These are phyloP conservation scores for Pithys albifrons DNA, from an alignment of 2,113 vertebrate species.

Conservation along the genomic window DNA sequence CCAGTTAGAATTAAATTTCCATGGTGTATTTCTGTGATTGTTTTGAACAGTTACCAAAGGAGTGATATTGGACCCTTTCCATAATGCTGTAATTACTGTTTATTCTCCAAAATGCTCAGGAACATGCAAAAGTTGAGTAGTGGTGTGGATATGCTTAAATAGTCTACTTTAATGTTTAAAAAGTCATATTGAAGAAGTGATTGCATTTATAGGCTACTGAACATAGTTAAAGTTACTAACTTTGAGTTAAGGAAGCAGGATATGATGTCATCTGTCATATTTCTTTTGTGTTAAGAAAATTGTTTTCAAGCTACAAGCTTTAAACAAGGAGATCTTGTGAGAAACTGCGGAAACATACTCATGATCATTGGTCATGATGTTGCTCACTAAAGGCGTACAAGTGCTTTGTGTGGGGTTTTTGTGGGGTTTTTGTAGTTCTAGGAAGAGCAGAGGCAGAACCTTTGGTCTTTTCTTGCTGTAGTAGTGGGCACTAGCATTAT, in stretches of 20 bases:
- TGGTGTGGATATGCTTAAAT: not conserved
- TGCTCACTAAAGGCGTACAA: rapidly evolving
- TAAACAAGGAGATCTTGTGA: not conserved
- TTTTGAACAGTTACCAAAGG: not conserved
- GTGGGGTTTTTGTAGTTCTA: not conserved
- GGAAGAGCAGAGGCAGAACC: not conserved
- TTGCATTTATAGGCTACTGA: not conserved
- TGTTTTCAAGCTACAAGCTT: not conserved
- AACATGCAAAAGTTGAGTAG: not conserved
- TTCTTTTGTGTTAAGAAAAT: not conserved
- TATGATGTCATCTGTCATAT: not conserved
- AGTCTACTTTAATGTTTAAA: not conserved
- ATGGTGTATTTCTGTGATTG: not conserved
- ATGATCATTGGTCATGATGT: rapidly evolving
- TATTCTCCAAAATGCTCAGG: not conserved
- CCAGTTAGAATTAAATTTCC: not conserved
- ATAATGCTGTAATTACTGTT: not conserved
- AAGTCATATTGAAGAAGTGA: not conserved
- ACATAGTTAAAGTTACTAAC: not conserved
- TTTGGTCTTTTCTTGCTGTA: not conserved
- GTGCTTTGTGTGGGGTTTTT: not conserved
- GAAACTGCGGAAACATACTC: not conserved
- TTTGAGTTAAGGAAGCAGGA: not conserved
- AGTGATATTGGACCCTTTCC: not conserved
- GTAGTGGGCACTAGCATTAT: not conserved